Evolutionary conservation across 2,797 vertebrate genomes (phyloP), one percentile per base, ranked within the genome.

Genomic region (Crocodylus rhombifer): DNA sequence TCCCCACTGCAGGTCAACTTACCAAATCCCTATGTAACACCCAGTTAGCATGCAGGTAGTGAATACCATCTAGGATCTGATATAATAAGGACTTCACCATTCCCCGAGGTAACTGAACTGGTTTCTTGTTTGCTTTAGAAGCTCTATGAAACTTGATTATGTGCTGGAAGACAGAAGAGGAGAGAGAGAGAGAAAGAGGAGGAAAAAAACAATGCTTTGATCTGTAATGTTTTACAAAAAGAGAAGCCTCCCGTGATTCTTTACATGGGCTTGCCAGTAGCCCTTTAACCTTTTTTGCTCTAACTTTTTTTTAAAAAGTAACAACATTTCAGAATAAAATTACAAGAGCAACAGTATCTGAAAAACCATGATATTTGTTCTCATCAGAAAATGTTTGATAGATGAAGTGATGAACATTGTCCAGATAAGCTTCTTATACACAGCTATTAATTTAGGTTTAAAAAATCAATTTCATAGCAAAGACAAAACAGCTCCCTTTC

Each of bases 111-210:
- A 99, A 98, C 98, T 99, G 99, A 98, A 99, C 98, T 92, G 99
- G 99, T 98, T 99, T 99, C 98, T 99, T 99, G 98, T 99, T 99
- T 98, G 99, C 99, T 98, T 99, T 99, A 97, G 99, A 99, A 93
- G 99, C 99, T 98, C 99, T 98, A 98, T 99, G 99, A 98, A 99
- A 99, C 98, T 99, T 99, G 98, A 99, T 99, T 98, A 99, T 99
- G 98, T 99, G 99, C 99, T 99, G 97, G 92, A 97, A 98, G 93
- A 91, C 93, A 96, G 92, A 96, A 95, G 88, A 96, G 95, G 95
- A 86, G 89, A 90, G 89, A 64, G 55, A 86, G 84, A 73, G 25
- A 58, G 56, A 69, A 82, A 51, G 42, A 51, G 42, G 42, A 10
- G 10, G 10, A 51, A 51, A 73, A 64, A 69, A 73, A 51, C 18